Conservation (phyloP, 2,888 invertebrate genomes). For the Sabatieria punctata region DNA sequence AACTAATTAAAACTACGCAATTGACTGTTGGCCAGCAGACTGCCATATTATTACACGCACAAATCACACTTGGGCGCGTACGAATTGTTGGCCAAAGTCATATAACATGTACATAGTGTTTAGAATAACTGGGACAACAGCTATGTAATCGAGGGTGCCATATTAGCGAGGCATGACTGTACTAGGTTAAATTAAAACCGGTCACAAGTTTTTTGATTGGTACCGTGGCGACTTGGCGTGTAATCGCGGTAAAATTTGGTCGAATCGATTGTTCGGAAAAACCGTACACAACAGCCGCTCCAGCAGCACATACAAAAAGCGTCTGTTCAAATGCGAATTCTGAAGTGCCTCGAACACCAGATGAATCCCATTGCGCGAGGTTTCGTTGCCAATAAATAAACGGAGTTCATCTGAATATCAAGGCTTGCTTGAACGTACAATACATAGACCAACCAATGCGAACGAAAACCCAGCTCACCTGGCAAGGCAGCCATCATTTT, state of each 20-base stretch:
- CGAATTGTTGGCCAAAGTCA: no score
- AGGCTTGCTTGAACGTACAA: not conserved
- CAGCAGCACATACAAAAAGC: conserved; percentile 61
- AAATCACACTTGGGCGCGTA: no score
- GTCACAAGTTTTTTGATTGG: not conserved
- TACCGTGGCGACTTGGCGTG: conserved; percentile 28
- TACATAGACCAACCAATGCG: not conserved
- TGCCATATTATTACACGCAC: no score
- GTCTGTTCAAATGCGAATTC: conserved; percentile 60
- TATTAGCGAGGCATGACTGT: no score
- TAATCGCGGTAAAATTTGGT: conserved; percentile 23
- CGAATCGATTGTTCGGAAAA: conserved; percentile 28
- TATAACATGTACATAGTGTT: no score
- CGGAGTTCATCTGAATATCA: conserved; percentile 57
- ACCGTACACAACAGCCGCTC: conserved; percentile 47
- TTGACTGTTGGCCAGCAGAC: no score
- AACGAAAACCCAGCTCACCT: conserved; percentile 38
- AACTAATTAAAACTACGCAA: no score
- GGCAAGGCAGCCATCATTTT: conserved; percentile 64
- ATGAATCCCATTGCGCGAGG: conserved; percentile 59
- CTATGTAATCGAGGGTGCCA: no score
- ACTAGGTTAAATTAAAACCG: no score
- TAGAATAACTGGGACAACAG: no score
- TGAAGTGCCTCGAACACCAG: conserved; percentile 74
- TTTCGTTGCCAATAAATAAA: conserved; percentile 72